Evolutionary conservation across 23 tunicate genomes (phyloP), one percentile per base, ranked within the genome.

Genomic region (Halocynthia roretzi): DNA sequence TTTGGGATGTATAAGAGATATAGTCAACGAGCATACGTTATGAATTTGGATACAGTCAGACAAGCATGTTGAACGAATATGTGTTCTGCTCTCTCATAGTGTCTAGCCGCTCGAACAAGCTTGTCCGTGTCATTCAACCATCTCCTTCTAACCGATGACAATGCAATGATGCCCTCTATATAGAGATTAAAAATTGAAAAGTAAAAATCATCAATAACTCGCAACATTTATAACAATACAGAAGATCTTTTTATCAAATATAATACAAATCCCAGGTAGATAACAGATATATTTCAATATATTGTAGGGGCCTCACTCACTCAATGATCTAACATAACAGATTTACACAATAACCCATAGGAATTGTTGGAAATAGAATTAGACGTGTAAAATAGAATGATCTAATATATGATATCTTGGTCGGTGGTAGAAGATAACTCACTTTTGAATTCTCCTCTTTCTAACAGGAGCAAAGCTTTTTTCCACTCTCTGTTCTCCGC

Each of bases 1-100:
- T 10, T 10, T 56, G 62, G 11, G 12, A 56, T 56, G 62, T 56
- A 56, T 10, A 56, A 56, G 62, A 10, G 62, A 12, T 12, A 56
- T 31, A 4, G 17, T 58, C n/a, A 58, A 58, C 17, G 17, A 58
- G 2, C 63, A 12, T 54, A 74, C 78, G 64, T 74, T 54, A 74
- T 74, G 31, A 54, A 74, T 54, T 53, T 10, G 56, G 63, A 40
- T 0, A 54, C 78, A 8, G 78, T 50, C 56, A 63, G 5, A 6
- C 58, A 52, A 57, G 98, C 87, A 62, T 85, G 87, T 48, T 83
- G 82, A 49, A 92, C 86, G 7, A 92, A 73, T 49, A 92, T 86
- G 50, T 92, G 98, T 72, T 80, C 91, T 21, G 98, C 98, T 7
- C 98, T 90, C 72, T 92, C 98, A 71, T 92, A 92, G 68, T 92